Conservation (phyloP, 2,888 invertebrate species). For the Tetragonisca angustula region DNA sequence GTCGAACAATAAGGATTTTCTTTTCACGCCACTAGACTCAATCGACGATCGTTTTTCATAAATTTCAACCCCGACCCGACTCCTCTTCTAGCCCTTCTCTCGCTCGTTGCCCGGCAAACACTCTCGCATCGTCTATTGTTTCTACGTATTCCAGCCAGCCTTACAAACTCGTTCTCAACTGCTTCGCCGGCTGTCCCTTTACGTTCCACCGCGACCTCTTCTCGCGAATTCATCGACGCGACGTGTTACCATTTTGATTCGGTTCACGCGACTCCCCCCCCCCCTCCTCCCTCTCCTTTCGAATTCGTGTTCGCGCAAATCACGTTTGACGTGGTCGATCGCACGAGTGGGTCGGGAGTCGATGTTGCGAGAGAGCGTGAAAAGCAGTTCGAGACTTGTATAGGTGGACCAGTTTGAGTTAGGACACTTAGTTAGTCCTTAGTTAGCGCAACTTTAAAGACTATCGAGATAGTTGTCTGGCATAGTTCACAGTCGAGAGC, state of each 20-base stretch:
- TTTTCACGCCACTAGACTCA: constrained; percentile 64
- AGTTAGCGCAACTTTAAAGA: too few species aligned
- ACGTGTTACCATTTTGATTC: background rate
- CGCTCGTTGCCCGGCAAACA: background rate
- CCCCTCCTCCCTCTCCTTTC: too few species aligned
- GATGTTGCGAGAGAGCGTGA: too few species aligned
- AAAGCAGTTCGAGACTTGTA: too few species aligned
- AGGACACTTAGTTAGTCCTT: too few species aligned
- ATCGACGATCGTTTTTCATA: constrained; percentile 71
- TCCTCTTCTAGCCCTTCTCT: background rate
- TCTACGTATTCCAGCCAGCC: constrained; percentile 40
- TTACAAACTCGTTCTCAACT: constrained; percentile 45
- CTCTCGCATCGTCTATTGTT: constrained; percentile 44
- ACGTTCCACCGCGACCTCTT: background rate
- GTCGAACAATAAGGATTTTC: constrained; percentile 68
- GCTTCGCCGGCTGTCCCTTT: constrained; percentile 18
- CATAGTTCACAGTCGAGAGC: too few species aligned
- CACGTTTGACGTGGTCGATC: background rate
- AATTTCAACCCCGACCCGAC: constrained; percentile 50
- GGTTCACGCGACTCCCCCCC: background rate
- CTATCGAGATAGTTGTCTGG: too few species aligned
- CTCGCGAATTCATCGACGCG: background rate
- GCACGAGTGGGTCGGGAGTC: background rate
- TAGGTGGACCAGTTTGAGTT: too few species aligned
- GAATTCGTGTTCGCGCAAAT: background rate